phyloP scores from a whole-genome alignment of 2,797 vertebrate species.

The Cercopithecus diana region DNA sequence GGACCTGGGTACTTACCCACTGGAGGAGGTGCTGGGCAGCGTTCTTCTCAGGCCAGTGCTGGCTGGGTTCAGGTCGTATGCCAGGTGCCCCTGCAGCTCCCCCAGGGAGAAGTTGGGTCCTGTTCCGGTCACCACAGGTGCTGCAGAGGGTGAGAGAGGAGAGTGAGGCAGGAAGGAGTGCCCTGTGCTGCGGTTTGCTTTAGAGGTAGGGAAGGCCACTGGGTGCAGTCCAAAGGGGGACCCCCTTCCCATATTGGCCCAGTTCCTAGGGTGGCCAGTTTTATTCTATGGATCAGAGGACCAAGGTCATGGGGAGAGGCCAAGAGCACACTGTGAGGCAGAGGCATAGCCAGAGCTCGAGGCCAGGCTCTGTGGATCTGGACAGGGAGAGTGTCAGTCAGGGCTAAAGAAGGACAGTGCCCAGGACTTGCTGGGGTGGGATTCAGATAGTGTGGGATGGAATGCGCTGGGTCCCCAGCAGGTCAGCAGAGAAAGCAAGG shows the following conservation, averaged over 20 bases:
- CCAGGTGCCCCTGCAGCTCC: conserved; percentile 97
- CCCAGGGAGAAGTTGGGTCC: conserved; percentile 97
- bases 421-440: neutral
- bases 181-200: neutral
- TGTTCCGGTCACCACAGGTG: conserved; percentile 94
- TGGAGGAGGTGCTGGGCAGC: conserved; percentile 93
- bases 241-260: neutral
- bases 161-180: neutral
- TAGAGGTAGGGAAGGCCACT: neutral
- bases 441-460: neutral
- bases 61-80: conserved; percentile 96
- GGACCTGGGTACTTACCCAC: conserved; percentile 85
- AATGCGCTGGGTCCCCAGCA: neutral
- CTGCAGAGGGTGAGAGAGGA: conserved; percentile 80
- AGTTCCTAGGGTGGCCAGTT: neutral
- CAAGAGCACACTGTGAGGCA: neutral
- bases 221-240: neutral
- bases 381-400: neutral
- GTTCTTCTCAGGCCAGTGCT: conserved; percentile 92
- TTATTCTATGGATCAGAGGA: neutral
- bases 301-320: neutral
- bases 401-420: neutral
- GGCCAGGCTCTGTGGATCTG: neutral
- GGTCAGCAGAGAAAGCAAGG: neutral
- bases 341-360: neutral